Evolutionary conservation across 2,888 invertebrate genomes (phyloP), one percentile per base, ranked within the genome.

Genomic region (Oegoconia quadripuncta): DNA sequence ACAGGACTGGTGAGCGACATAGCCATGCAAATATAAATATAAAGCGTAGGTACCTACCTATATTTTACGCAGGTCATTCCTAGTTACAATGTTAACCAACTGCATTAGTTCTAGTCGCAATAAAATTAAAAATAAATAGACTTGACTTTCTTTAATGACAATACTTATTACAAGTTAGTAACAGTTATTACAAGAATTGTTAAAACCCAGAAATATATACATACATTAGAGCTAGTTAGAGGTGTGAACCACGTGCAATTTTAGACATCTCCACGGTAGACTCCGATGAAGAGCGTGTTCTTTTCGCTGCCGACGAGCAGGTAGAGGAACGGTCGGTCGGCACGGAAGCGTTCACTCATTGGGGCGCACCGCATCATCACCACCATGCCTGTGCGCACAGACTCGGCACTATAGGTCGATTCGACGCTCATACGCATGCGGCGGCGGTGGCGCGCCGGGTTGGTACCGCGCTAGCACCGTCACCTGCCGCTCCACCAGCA

Each of bases 271-370:
- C 64, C 72, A 43, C 64, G 65, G 59, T 65, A 78, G 44, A 56
- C 45, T 41, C 83, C 84, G 37, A 73, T 42, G 70, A 83, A 84
- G 42, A 74, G 56, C 22, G 67, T 48, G 38, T 63, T 46, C 41
- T 48, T 50, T 9, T 62, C 59, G 25, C 55, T 44, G 55, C 55
- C 70, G 31, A 55, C 34, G 45, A 80, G 70, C 46, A 72, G 34
- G 73, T 74, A 82, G 53, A 80, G 58, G 78, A 80, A 87, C 17
- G 88, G 76, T n/a, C 70, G 79, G 58, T 88, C 74, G 16, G 81
- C 87, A 43, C 33, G 45, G 77, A 87, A 83, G 41, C 37, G 38
- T 25, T 49, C 58, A 50, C 69, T 15, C 23, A 67, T 67, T 37
- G 51, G 61, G 36, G 73, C 72, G 57, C 81, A 78, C 40, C 79